These are phyloP conservation scores for Noturus placidus DNA, from an alignment of 2,113 vertebrate genomes.

Conservation along the genomic window DNA sequence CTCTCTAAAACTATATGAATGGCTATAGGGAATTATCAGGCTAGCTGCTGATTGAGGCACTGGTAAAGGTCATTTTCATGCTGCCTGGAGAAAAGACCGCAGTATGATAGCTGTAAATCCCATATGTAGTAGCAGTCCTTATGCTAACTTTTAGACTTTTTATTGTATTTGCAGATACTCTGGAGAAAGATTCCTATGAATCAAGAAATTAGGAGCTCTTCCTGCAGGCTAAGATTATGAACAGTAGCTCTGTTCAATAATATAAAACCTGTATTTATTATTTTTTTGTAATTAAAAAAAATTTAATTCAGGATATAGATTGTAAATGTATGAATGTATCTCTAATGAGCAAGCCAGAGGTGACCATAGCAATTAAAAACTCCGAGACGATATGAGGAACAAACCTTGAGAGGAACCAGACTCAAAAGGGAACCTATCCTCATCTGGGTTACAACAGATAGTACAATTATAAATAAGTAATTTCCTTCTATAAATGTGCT, in stretches of 20 bases:
- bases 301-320: too few species aligned
- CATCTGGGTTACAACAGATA: too few species aligned
- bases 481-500: too few species aligned
- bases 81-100: not conserved
- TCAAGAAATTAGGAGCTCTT: not conserved
- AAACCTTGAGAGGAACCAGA: too few species aligned
- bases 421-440: too few species aligned
- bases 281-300: too few species aligned
- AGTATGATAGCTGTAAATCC: not conserved
- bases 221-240: not conserved
- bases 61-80: slow-evolving; percentile 3
- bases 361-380: too few species aligned
- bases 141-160: not conserved
- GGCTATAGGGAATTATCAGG: slow-evolving; percentile 3
- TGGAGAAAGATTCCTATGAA: not conserved
- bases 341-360: too few species aligned
- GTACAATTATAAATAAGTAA: too few species aligned
- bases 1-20: not conserved
- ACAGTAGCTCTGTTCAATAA: not conserved
- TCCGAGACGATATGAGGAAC: too few species aligned
- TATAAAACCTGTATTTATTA: too few species aligned
- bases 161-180: not conserved
- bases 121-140: not conserved
- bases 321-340: too few species aligned
- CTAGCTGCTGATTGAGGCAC: slow-evolving; percentile 2